phyloP scores from a whole-genome alignment of 2,888 invertebrate genomes.

The Mamestra brassicae region DNA sequence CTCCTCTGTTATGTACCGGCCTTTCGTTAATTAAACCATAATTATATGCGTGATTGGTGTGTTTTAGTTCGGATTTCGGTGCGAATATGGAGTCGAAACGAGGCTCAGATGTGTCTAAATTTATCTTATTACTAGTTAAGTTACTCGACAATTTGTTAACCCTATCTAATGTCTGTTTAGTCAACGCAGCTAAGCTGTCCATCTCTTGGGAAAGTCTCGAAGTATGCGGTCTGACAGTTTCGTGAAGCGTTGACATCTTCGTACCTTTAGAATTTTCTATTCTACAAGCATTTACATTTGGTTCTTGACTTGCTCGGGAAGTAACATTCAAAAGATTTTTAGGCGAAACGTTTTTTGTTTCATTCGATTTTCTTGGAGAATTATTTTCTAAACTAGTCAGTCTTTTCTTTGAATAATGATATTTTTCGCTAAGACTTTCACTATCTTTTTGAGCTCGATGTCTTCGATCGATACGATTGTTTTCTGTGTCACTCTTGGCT shows the following conservation, averaged over 20 bases:
- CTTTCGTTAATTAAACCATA: conserved; percentile 81
- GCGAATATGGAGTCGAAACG: conserved; percentile 83
- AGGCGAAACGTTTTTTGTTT: conserved; percentile 81
- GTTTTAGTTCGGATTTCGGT: conserved; percentile 81
- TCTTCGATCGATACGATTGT: conserved; percentile 85
- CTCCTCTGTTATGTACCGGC: conserved; percentile 81
- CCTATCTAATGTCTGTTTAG: conserved; percentile 92
- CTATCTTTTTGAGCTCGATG: conserved; percentile 88
- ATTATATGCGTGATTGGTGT: conserved; percentile 81
- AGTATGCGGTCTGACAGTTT: conserved; percentile 85
- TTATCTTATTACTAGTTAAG: conserved; percentile 88
- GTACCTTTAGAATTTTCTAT: conserved; percentile 77
- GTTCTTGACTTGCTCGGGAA: conserved; percentile 74
- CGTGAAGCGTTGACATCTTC: conserved; percentile 87
- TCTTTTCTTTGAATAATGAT: conserved; percentile 90
- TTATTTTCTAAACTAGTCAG: conserved; percentile 90
- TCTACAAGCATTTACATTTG: conserved; percentile 75
- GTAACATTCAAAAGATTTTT: conserved; percentile 82
- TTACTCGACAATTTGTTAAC: conserved; percentile 92
- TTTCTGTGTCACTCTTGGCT: conserved; percentile 85
- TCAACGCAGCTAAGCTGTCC: conserved; percentile 92
- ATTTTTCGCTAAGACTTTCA: conserved; percentile 89
- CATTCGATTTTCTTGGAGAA: conserved; percentile 84
- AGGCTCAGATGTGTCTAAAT: conserved; percentile 83
- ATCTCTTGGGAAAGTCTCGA: conserved; percentile 91